Evolutionary conservation across 2,888 invertebrate genomes (phyloP).

Genomic region (Eugnorisma glareosa): DNA sequence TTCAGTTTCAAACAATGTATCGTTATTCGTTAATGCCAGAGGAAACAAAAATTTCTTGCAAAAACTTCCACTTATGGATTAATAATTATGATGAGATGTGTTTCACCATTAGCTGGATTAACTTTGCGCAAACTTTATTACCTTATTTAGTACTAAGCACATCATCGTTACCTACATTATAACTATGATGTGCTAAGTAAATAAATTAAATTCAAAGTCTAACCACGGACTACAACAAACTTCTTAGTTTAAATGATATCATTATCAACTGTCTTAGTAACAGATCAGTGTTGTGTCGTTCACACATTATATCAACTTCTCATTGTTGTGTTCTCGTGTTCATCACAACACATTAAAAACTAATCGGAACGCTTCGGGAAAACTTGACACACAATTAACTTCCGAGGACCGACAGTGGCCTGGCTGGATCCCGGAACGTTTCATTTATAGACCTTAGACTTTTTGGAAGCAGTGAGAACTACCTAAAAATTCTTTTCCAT

Average conservation of each 20-base stretch:
- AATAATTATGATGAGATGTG: constrained; percentile 52
- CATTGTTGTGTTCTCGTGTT: constrained; percentile 3
- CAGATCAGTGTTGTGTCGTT: not conserved
- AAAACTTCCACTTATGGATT: constrained; percentile 19
- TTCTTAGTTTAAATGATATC: not conserved
- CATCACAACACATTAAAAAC: constrained; percentile 1
- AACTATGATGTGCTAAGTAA: too few relatives aligned
- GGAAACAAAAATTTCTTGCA: constrained; percentile 24
- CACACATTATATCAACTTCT: not conserved
- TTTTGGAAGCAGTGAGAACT: not conserved
- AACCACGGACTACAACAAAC: not conserved
- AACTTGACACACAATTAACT: not conserved
- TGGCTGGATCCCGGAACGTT: not conserved
- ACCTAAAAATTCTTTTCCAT: not conserved
- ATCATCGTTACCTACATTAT: too few relatives aligned
- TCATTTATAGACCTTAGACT: not conserved
- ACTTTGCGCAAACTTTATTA: not conserved
- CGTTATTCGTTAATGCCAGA: constrained; percentile 43
- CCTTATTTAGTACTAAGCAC: not conserved
- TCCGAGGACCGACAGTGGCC: not conserved
- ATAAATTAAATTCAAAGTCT: not conserved
- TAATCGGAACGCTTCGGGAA: not conserved
- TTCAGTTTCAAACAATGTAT: constrained; percentile 60
- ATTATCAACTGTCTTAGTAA: not conserved
- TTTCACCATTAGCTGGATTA: constrained; percentile 29